Evolutionary conservation across 53 echinoderm and acorn worm species (phyloP), one percentile per base, ranked within the genome.

Genomic region (Paracentrotus lividus): DNA sequence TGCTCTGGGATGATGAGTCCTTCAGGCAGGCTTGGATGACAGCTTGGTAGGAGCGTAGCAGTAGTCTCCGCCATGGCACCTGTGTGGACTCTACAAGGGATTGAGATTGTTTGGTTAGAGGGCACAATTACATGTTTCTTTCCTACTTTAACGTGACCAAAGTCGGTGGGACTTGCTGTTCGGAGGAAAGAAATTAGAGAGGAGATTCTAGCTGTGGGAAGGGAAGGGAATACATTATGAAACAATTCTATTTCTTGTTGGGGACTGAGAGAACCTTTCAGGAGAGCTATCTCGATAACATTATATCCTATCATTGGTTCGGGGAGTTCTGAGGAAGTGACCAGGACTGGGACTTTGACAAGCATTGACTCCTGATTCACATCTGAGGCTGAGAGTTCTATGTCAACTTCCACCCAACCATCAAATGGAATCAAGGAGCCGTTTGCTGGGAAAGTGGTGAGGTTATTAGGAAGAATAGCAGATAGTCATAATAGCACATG

Each of bases 271-370:
- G 57, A 20, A 57, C 20, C 57, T 57, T 57, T 18, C 21, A 20
- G 77, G 20, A 92, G 32, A 33, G 76, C 54, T 6, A 23, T 47
- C 26, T 85, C 53, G 45, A 92, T 92, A 15, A 84, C 92, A 92
- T 92, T 92, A 40, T 92, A 92, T 1, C 92, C 92, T 45, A 85
- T 92, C 45, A 92, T 76, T 29, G 92, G 92, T 49, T 36, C 52
- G 42, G 92, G 23, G 16, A 21, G 92, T 5, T 66, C 45, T 14
- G 45, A 53, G 32, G 92, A 34, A n/a, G 61, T 61, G 27, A 85
- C 92, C 13, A 92, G 31, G 12, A 92, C 42, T 42, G 84, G 92
- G 34, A 84, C 92, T n/a, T 6, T 42, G 9, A 76, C 45, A 3
- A 45, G 55, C n/a, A 45, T 34, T 38, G 76, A 76, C 54, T 5